Evolutionary conservation across 2,113 vertebrate species (phyloP), one percentile per base, ranked within the genome.

Genomic region (Hippocampus guttulatus): DNA sequence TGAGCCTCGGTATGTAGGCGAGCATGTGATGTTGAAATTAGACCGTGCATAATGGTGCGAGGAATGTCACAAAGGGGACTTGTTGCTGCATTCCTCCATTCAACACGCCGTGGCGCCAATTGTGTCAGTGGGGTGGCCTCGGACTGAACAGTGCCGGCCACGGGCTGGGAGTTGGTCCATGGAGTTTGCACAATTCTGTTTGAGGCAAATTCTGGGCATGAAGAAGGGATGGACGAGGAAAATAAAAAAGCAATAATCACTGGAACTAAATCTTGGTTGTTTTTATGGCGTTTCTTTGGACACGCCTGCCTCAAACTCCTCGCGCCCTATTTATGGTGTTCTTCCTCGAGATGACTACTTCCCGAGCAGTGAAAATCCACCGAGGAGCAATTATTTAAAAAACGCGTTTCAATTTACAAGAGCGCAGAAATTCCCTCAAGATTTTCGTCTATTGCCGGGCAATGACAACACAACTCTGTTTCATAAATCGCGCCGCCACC

Each of bases 11-110:
- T 83, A 80, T 82, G 84, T 70, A 69, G 85, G 83, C 81, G 71
- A 71, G 64, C 87, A 83, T 89, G 88, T 90, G 86, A 89, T 78
- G 75, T 20, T 6, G 75, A 73, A 77, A 65, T 54, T 1, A 61
- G 75, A 75, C 75, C 79, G 30, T 84, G 76, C 70, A 74, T 84
- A 79, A 88, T 84, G 80, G 76, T 82, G 79, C 82, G 79, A 87
- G 91, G 89, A 91, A 91, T 91, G 87, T 83, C 83, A 88, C 84
- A 86, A 80, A 87, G 86, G 77, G 84, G 84, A 91, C 87, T 89
- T 91, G 86, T 89, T 88, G 89, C 88, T 77, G 76, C 88, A 88
- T 91, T 91, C 89, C 87, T 83, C 66, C 41, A 25, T 85, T 87
- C 82, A 80, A 88, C 83, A 85, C 81, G 86, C 87, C 85, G 81